These are phyloP conservation scores for Allophyes oxyacanthae DNA, from an alignment of 2,888 invertebrate species.

Conservation along the genomic window DNA sequence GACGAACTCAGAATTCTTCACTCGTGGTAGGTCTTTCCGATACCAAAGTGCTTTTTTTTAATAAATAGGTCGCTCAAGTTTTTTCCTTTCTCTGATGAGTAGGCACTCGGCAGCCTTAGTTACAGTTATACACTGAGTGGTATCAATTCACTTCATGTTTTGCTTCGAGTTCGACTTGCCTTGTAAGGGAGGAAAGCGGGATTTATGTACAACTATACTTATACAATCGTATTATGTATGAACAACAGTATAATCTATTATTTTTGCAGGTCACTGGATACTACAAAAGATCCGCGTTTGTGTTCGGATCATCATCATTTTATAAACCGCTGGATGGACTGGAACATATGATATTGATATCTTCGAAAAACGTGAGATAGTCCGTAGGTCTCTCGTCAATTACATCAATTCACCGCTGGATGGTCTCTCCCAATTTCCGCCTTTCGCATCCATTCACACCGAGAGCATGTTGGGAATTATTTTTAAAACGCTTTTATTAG, in stretches of 20 bases:
- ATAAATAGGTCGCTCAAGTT: background rate
- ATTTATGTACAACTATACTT: constrained; percentile 35
- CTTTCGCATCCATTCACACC: no score
- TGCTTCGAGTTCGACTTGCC: constrained; percentile 42
- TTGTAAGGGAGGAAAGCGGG: constrained; percentile 49
- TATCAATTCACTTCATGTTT: constrained; percentile 49
- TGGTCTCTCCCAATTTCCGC: no score
- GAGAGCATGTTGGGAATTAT: no score
- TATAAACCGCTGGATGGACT: background rate
- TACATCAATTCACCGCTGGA: no score
- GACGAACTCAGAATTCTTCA: no score
- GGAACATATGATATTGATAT: background rate
- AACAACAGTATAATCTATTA: constrained; percentile 44
- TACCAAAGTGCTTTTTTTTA: background rate
- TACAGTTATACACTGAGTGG: constrained; percentile 39
- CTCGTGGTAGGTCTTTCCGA: no score
- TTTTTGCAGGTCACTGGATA: constrained; percentile 32
- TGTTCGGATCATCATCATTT: constrained; percentile 14
- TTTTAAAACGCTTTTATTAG: no score
- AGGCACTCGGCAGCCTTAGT: constrained; percentile 44
- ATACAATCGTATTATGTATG: constrained; percentile 35
- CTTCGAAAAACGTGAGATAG: background rate
- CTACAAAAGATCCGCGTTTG: constrained; percentile 32
- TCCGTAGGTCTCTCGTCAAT: no score
- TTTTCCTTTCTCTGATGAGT: background rate